Evolutionary conservation across 2,888 invertebrate genomes (phyloP).

Genomic region (Byasa hedistus): DNA sequence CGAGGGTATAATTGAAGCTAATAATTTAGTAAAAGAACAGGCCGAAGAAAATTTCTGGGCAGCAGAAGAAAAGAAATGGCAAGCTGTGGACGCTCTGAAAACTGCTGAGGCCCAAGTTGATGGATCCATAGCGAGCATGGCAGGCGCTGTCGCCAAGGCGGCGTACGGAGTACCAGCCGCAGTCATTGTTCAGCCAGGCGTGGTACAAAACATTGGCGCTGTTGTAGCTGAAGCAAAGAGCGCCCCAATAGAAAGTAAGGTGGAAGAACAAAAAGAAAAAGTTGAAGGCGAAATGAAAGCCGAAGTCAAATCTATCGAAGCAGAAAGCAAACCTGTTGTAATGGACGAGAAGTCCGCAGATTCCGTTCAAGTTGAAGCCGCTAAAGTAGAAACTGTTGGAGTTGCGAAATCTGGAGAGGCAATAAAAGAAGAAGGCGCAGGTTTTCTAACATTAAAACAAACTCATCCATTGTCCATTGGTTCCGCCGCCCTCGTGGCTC

Average conservation of each 20-base stretch:
- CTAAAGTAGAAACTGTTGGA: conserved; percentile 35
- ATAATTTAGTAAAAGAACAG: conserved; percentile 45
- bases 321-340: conserved; percentile 29
- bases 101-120: conserved; percentile 61
- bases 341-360: conserved; percentile 34
- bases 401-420: conserved; percentile 15
- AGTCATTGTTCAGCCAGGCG: conserved; percentile 19
- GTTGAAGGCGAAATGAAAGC: conserved; percentile 37
- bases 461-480: conserved; percentile 9
- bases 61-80: conserved; percentile 68
- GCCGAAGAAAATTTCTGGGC: conserved; percentile 53
- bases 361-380: conserved; percentile 37
- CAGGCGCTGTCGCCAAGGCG: conserved; percentile 47
- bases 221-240: conserved; percentile 29
- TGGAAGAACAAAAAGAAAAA: conserved; percentile 30
- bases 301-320: conserved; percentile 40
- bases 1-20: conserved; percentile 47
- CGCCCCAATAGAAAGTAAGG: conserved; percentile 24
- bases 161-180: conserved; percentile 32
- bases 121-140: conserved; percentile 53
- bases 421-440: conserved; percentile 7
- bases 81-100: conserved; percentile 58
- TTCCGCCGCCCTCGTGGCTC: conserved; percentile 11
- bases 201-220: conserved; percentile 33
- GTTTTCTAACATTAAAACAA: conserved; percentile 12